These are phyloP conservation scores for Drosophila neocordata DNA, from an alignment of 1,140 invertebrate species.

Conservation along the genomic window DNA sequence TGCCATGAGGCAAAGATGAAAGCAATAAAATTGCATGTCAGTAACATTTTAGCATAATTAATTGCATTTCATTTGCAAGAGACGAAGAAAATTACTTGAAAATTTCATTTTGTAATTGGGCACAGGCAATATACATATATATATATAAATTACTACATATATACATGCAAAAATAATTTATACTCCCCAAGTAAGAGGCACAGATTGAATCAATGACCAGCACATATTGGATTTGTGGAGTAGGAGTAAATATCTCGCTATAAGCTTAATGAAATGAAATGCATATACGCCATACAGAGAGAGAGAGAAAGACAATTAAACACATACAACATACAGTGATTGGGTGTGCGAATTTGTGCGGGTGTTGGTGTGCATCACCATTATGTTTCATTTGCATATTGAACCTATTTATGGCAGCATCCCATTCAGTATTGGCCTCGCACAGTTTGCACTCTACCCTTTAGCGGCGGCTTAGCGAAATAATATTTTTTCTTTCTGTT, in stretches of 20 bases:
- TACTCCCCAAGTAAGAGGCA: background rate
- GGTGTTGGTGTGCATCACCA: conserved; percentile 39
- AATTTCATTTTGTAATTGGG: conserved; percentile 55
- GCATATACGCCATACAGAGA: conserved; percentile 37
- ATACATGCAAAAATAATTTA: background rate
- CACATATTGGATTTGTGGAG: conserved; percentile 7
- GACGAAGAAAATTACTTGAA: conserved; percentile 49
- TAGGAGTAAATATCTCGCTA: conserved; percentile 24
- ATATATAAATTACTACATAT: too few species aligned
- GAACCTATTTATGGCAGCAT: conserved; percentile 58
- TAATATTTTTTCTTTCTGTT: conserved; percentile 22
- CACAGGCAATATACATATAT: conserved; percentile 31
- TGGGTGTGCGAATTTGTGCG: conserved; percentile 1
- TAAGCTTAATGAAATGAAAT: conserved; percentile 52
- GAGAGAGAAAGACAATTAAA: conserved; percentile 45
- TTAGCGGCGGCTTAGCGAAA: background rate
- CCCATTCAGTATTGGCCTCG: conserved; percentile 18
- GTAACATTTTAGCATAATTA: conserved; percentile 60
- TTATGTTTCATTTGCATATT: conserved; percentile 63
- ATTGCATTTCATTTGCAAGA: conserved; percentile 39
- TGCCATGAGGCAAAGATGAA: conserved; percentile 18
- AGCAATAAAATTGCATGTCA: conserved; percentile 49
- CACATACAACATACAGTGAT: conserved; percentile 30
- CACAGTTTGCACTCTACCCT: background rate
- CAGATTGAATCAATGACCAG: conserved; percentile 27